A percentile compares a stretch with the other conserved stretches of the same genome.
phyloP scores from a whole-genome alignment of 2,113 vertebrate species.

The Xerus inauris region DNA sequence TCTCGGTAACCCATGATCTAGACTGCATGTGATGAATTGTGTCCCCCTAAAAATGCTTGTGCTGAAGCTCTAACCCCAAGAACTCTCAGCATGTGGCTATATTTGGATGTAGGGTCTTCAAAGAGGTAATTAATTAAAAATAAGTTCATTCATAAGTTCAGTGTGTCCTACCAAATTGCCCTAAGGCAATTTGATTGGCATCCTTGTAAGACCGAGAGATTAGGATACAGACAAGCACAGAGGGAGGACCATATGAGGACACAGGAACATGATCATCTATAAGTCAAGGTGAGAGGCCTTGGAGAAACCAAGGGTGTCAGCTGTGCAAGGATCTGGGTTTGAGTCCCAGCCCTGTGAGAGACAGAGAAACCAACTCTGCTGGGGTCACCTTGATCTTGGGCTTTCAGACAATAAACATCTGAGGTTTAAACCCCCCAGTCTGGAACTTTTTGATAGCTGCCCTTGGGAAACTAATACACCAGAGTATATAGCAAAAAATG shows the following conservation, averaged over 20 bases:
- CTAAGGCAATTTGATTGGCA: neutral
- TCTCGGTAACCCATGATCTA: neutral
- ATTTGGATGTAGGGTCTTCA: neutral
- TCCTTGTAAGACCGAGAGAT: neutral
- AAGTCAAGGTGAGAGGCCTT: too few relatives aligned
- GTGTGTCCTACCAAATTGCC: too few relatives aligned
- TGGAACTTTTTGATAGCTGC: neutral
- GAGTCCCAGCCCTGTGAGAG: neutral
- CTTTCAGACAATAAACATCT: neutral
- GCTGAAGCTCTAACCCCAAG: fast-evolving
- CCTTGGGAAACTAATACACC: neutral
- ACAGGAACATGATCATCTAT: fast-evolving
- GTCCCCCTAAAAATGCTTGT: neutral
- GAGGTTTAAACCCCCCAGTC: too few relatives aligned
- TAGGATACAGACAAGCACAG: too few relatives aligned
- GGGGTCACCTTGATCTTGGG: neutral
- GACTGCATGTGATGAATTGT: neutral
- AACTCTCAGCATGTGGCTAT: neutral
- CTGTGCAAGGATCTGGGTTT: neutral
- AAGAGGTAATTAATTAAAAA: neutral
- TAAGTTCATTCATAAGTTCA: neutral
- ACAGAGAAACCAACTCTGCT: neutral
- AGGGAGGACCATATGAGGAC: neutral
- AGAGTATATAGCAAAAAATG: neutral
- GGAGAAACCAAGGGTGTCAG: neutral